phyloP scores from a whole-genome alignment of 2,113 vertebrate species.

The Ammodytes dubius region DNA sequence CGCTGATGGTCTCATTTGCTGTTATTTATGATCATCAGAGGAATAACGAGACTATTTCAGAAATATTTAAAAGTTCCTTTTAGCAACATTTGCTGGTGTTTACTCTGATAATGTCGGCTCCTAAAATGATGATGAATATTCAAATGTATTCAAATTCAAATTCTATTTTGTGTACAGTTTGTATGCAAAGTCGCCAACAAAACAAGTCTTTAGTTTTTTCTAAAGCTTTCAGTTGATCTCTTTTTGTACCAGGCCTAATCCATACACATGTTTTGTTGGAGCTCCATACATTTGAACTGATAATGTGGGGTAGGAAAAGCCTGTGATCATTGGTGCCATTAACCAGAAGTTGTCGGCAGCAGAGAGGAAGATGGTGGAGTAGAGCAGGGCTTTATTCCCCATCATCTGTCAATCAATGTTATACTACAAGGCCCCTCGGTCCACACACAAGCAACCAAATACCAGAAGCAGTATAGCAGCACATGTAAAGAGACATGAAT shows the following conservation, averaged over 20 bases:
- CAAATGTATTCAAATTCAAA: no score
- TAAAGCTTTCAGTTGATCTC: not conserved
- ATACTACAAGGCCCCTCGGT: conserved; percentile 39
- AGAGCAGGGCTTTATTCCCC: conserved; percentile 40
- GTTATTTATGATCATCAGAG: no score
- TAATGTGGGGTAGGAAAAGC: not conserved
- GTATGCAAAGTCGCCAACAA: not conserved
- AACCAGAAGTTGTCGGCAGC: conserved; percentile 48
- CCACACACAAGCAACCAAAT: conserved; percentile 42
- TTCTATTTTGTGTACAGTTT: not conserved
- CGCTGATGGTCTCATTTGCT: no score
- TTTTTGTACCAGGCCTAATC: not conserved
- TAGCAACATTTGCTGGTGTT: not conserved
- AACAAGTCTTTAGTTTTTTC: not conserved
- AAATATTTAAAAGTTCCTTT: no score
- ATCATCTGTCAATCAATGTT: conserved; percentile 50
- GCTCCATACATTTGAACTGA: conserved; percentile 17
- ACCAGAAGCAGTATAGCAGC: conserved; percentile 24
- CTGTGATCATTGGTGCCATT: conserved; percentile 42
- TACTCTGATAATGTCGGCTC: not conserved
- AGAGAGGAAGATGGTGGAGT: conserved; percentile 27
- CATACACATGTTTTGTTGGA: not conserved
- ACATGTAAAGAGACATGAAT: conserved; percentile 58
- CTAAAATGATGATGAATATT: not conserved
- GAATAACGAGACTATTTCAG: no score